These are phyloP conservation scores for Ammodytes marinus DNA, from an alignment of 2,113 vertebrate genomes.

Conservation along the genomic window DNA sequence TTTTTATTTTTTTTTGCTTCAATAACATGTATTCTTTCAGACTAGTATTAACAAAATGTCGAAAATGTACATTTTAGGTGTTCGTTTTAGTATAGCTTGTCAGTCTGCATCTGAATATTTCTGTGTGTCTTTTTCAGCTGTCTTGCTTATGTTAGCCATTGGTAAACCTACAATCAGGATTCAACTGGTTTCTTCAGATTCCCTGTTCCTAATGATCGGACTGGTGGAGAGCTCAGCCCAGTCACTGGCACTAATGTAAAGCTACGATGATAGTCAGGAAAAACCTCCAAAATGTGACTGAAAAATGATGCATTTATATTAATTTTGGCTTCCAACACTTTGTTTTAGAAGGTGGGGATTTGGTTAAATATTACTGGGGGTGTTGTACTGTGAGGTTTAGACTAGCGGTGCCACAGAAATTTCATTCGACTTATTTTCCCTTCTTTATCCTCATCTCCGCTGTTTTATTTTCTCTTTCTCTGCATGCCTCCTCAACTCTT, in stretches of 20 bases:
- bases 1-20: too few species aligned
- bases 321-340: neutral
- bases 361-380: neutral
- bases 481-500: conserved; percentile 9
- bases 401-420: neutral
- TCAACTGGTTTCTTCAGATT: neutral
- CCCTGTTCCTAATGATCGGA: neutral
- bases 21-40: too few species aligned
- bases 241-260: neutral
- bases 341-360: neutral
- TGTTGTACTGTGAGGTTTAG: neutral
- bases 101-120: too few species aligned
- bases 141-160: neutral
- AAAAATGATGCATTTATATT: neutral
- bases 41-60: too few species aligned
- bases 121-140: too few species aligned
- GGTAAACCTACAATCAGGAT: neutral
- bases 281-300: neutral
- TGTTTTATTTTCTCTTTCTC: conserved; percentile 13
- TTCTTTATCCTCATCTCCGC: conserved; percentile 16
- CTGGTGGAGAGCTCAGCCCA: neutral
- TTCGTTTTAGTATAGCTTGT: too few species aligned
- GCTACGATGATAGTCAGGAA: neutral
- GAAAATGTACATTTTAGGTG: too few species aligned
- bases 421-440: conserved; percentile 11